Conservation (phyloP, 2,888 invertebrate species). For the Apamea anceps region DNA sequence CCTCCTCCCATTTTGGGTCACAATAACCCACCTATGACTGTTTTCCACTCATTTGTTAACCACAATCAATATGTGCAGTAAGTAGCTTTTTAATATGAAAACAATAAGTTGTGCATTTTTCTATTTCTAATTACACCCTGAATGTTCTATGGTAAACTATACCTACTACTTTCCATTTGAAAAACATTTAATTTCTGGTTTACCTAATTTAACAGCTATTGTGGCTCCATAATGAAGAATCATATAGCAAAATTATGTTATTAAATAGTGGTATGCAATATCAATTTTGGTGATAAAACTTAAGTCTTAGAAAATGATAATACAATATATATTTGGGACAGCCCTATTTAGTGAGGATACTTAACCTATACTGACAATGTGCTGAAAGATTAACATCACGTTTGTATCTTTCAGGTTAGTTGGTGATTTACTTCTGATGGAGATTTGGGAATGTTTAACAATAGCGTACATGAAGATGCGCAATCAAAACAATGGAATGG, state of each 20-base stretch:
- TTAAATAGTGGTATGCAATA: not conserved
- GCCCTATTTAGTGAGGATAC: not conserved
- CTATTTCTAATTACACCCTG: not conserved
- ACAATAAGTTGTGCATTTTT: not conserved
- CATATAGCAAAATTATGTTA: not conserved
- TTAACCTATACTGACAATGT: not conserved
- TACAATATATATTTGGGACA: not conserved
- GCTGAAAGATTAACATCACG: not conserved
- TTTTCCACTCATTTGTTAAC: slow-evolving; percentile 89
- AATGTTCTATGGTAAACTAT: not conserved
- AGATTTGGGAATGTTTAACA: slow-evolving; percentile 91
- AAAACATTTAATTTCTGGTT: not conserved
- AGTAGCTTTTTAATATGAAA: slow-evolving; percentile 64
- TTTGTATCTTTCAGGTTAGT: slow-evolving; percentile 81
- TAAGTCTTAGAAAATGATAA: not conserved
- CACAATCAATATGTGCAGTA: slow-evolving; percentile 91
- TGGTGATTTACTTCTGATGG: slow-evolving; percentile 90
- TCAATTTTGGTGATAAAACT: not conserved
- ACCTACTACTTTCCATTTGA: not conserved
- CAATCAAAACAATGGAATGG: slow-evolving; percentile 68
- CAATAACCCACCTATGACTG: slow-evolving; percentile 85
- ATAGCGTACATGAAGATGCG: slow-evolving; percentile 78
- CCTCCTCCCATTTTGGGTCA: slow-evolving; percentile 90
- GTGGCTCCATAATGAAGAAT: not conserved
- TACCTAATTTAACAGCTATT: not conserved